These are phyloP conservation scores for Meriones unguiculatus DNA, from an alignment of 2,113 vertebrate genomes.

Conservation along the genomic window DNA sequence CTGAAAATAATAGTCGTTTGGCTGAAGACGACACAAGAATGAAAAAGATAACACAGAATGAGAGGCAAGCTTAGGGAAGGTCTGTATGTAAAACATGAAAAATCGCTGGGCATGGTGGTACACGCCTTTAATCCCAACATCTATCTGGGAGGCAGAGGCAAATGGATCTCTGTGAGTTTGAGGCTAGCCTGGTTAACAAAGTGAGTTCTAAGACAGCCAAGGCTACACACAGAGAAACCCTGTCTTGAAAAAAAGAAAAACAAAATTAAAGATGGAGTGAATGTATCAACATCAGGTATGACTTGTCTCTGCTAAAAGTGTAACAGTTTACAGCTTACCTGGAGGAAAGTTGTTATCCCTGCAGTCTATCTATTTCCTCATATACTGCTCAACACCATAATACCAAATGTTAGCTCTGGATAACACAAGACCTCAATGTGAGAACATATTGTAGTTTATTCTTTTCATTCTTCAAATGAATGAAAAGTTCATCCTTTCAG, in stretches of 20 bases:
- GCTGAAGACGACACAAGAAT: not conserved
- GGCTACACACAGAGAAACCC: no score
- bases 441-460: constrained; percentile 11
- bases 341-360: not conserved
- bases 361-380: not conserved
- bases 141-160: no score
- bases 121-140: no score
- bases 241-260: no score
- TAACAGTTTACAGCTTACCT: not conserved
- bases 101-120: not conserved
- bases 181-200: no score
- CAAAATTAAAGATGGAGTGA: not conserved
- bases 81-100: not conserved
- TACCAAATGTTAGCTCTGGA: not conserved
- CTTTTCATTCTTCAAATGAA: not conserved
- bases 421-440: not conserved
- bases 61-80: not conserved
- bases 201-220: no score
- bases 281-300: not conserved
- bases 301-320: constrained; percentile 29
- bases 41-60: not conserved
- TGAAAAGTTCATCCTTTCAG: not conserved
- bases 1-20: not conserved
- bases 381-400: not conserved
- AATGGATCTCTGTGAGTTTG: no score